Base-by-base conservation (phyloP, 2,113 vertebrate species). In the Tympanuchus pallidicinctus region DNA sequence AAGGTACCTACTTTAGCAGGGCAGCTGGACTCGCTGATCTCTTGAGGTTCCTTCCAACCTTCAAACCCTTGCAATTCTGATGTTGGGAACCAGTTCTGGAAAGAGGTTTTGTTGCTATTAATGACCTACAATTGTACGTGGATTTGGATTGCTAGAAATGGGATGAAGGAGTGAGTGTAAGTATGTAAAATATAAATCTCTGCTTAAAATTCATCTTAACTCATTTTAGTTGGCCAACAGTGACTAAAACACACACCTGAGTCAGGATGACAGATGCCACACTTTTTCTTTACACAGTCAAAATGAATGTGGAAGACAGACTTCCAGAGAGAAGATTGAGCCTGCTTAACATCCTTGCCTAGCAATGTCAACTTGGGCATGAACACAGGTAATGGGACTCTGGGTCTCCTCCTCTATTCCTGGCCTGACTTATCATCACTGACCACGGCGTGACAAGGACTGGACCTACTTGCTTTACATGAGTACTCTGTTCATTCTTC, bases 361-460 rank as follows among this genome's bases (percentile, higher is more conserved):
- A 56, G 20, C 43, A 72, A 1, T 11, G 36, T 82, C 10, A 28
- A 4, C 10, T 34, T 30, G 24, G 27, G 17, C 13, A 14, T 61
- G 63, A 48, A 28, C 47, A 64, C 13, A 67, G 52, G 11, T 47
- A 38, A 25, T 8, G 19, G 34, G 40, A 61, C 8, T 21, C 22
- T 27, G 20, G 10, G 42, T 82, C 20, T 14, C 13, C 32, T 81
- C 50, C 71, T 65, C 59, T 69, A 34, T 72, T 32, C 4, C 5
- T 32, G 36, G 47, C 63, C 57, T 75, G 82, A 11, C n/a, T 63
- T 63, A 36, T 25, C 6, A 5, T 40, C 71, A 25, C 42, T 43
- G 54, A 32, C 24, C 0, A 0, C 7, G 21, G 27, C 0, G 0
- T 42, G 22, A 54, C 30, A 65, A 65, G 30, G 63, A 43, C 32